Evolutionary conservation across 2,113 vertebrate genomes (phyloP).

Genomic region (Myiagra hebetior): DNA sequence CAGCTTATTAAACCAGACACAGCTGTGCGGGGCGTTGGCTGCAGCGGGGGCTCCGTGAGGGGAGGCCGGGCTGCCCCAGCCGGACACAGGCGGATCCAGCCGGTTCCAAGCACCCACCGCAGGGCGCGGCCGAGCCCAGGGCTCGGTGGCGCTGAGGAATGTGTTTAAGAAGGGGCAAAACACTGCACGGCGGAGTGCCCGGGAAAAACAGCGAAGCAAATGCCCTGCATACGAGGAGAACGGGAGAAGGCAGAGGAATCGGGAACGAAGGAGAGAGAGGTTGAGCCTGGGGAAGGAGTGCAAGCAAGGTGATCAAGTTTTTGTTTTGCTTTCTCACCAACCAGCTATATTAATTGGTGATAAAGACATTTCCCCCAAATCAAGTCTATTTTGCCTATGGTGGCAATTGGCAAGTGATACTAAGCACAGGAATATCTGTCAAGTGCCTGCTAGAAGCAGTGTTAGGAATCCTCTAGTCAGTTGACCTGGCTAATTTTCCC

Average conservation of each 20-base stretch:
- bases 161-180: background rate
- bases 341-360: background rate
- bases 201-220: background rate
- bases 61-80: too few species aligned
- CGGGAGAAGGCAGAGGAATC: background rate
- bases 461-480: background rate
- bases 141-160: accelerated
- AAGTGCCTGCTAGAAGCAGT: background rate
- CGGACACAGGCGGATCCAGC: background rate
- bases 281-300: background rate
- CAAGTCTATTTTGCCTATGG: background rate
- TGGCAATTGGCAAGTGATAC: background rate
- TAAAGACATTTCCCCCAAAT: background rate
- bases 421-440: background rate
- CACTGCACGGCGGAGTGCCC: accelerated
- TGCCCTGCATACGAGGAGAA: background rate
- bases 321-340: background rate
- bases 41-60: too few species aligned
- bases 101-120: accelerated
- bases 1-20: background rate
- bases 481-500: background rate
- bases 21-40: accelerated
- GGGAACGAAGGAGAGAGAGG: background rate
- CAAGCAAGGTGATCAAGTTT: background rate
- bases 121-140: accelerated